Percentiles rank a stretch among this genome's conserved stretches.
Conservation (phyloP, 1,140 invertebrate species). For the Piezodorus guildinii region DNA sequence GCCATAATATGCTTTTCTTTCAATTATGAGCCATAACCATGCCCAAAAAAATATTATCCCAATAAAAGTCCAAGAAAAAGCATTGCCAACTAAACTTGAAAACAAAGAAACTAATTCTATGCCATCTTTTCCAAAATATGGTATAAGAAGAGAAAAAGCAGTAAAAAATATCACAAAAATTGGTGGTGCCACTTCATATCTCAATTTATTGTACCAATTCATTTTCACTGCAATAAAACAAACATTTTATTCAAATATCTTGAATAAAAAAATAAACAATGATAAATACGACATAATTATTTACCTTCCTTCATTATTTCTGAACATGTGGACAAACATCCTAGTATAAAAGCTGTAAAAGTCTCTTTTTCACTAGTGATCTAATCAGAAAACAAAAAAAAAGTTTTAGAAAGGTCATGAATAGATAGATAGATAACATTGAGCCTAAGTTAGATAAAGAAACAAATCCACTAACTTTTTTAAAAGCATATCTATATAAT, state of each 20-base stretch:
- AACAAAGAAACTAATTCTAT: slow-evolving; percentile 16
- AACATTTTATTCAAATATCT: background rate
- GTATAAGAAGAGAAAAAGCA: slow-evolving; percentile 31
- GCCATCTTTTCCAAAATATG: slow-evolving; percentile 30
- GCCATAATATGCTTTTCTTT: slow-evolving; percentile 37
- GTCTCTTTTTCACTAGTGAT: background rate
- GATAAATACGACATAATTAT: background rate
- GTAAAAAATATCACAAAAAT: slow-evolving; percentile 34
- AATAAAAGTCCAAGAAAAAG: slow-evolving; percentile 33
- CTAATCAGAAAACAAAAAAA: background rate
- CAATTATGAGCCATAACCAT: slow-evolving; percentile 34
- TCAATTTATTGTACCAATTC: slow-evolving; percentile 24
- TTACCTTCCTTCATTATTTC: background rate
- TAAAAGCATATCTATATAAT: too few species aligned
- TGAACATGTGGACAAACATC: background rate
- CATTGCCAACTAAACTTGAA: slow-evolving; percentile 30
- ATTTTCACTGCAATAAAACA: slow-evolving; percentile 1
- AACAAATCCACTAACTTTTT: too few species aligned
- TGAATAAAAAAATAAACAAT: background rate
- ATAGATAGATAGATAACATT: background rate
- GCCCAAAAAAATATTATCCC: slow-evolving; percentile 32
- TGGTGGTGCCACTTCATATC: slow-evolving; percentile 34
- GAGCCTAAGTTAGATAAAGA: too few species aligned
- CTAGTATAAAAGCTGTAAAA: background rate
- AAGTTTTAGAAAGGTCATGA: background rate